phyloP scores from a whole-genome alignment of 2,888 invertebrate genomes.

The Alviniconcha strummeri region DNA sequence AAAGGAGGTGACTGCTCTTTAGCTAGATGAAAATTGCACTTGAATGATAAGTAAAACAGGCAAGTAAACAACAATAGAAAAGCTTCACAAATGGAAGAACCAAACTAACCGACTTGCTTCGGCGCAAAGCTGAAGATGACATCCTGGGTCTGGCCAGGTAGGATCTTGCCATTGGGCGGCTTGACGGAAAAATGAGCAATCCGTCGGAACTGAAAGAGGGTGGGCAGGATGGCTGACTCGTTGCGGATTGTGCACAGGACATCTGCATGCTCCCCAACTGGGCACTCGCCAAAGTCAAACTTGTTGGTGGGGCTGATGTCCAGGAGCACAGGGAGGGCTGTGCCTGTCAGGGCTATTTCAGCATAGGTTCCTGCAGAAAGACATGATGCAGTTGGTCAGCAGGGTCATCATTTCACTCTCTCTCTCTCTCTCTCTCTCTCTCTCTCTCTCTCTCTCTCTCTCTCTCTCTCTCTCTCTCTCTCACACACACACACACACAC shows the following conservation, averaged over 20 bases:
- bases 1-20: too few species aligned
- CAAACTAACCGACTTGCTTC: conserved; percentile 69
- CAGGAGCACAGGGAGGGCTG: conserved; percentile 71
- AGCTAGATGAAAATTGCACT: too few species aligned
- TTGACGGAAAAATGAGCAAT: conserved; percentile 71
- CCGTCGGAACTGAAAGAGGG: conserved; percentile 67
- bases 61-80: too few species aligned
- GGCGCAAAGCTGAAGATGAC: conserved; percentile 72
- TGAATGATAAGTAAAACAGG: too few species aligned
- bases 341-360: conserved; percentile 73
- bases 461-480: too few species aligned
- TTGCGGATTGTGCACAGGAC: conserved; percentile 68
- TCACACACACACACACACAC: conserved; percentile 7
- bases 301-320: conserved; percentile 63
- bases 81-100: too few species aligned
- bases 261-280: conserved; percentile 69
- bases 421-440: too few species aligned
- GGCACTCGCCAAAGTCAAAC: conserved; percentile 70
- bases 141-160: conserved; percentile 66
- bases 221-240: conserved; percentile 65
- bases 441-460: too few species aligned
- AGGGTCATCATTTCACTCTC: too few species aligned
- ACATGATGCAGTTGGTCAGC: too few species aligned
- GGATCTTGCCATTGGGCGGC: conserved; percentile 68
- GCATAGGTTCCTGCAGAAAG: conserved; percentile 51